These are phyloP conservation scores for Ochropleura leucogaster DNA, from an alignment of 2,888 invertebrate genomes.

Conservation along the genomic window DNA sequence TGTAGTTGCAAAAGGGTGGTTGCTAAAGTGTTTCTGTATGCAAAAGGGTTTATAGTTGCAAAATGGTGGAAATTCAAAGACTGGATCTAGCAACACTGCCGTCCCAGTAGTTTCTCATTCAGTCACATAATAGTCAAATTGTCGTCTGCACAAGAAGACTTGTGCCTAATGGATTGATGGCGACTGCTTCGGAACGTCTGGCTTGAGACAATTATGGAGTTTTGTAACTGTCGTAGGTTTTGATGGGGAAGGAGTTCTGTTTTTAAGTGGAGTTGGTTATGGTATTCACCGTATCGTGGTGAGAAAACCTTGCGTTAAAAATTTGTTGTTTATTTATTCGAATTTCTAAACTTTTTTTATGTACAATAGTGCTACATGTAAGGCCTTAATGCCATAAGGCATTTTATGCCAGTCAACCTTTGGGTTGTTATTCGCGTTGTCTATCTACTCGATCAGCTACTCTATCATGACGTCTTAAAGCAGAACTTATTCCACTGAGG, in stretches of 20 bases:
- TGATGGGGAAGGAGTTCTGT: constrained; percentile 12
- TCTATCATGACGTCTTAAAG: too few species aligned
- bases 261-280: constrained; percentile 36
- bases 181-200: constrained; percentile 40
- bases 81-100: neutral
- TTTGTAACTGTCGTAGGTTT: constrained; percentile 34
- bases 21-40: neutral
- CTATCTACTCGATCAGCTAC: neutral
- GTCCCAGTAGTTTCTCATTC: constrained; percentile 58
- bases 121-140: constrained; percentile 66
- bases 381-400: too few species aligned
- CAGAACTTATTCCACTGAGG: too few species aligned
- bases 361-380: too few species aligned
- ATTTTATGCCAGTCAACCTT: too few species aligned
- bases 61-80: neutral
- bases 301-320: neutral
- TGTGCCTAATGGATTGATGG: constrained; percentile 64
- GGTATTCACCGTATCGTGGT: neutral
- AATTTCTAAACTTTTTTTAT: too few species aligned
- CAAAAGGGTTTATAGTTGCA: neutral
- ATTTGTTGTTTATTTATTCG: neutral
- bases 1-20: neutral
- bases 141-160: constrained; percentile 52
- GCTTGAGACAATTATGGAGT: constrained; percentile 60
- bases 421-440: neutral